phyloP scores from a whole-genome alignment of 1,140 invertebrate genomes.

The Octopus sinensis region DNA sequence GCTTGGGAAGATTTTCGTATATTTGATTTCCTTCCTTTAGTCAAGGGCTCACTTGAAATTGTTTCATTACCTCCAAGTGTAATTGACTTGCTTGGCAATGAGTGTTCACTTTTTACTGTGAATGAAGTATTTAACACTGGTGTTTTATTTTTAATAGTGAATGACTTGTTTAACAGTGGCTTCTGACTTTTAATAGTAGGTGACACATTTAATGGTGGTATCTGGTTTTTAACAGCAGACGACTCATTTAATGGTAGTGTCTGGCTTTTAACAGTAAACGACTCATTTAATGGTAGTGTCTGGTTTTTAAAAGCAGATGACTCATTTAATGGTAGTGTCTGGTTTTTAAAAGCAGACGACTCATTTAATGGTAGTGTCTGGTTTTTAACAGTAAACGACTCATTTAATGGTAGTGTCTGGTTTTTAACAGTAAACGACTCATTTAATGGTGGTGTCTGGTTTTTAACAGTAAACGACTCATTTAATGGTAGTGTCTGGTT shows the following conservation, averaged over 20 bases:
- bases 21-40: background rate
- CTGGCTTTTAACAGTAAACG: too few relatives aligned
- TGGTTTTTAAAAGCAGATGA: too few relatives aligned
- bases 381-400: background rate
- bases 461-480: background rate
- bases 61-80: background rate
- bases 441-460: background rate
- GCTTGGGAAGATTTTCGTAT: too few relatives aligned
- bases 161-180: background rate
- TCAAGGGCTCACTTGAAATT: background rate
- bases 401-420: background rate
- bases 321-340: background rate
- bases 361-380: background rate
- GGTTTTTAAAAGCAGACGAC: background rate
- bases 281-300: too few relatives aligned
- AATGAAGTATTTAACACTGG: background rate
- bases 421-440: background rate
- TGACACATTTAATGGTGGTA: too few relatives aligned
- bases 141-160: background rate
- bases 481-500: background rate
- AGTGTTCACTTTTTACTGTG: background rate
- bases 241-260: too few relatives aligned
- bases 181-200: background rate
- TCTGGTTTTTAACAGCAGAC: too few relatives aligned
- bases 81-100: too few relatives aligned